Evolutionary conservation across 2,797 vertebrate species (phyloP), one percentile per base, ranked within the genome.

Genomic region (Eremophila alpestris): DNA sequence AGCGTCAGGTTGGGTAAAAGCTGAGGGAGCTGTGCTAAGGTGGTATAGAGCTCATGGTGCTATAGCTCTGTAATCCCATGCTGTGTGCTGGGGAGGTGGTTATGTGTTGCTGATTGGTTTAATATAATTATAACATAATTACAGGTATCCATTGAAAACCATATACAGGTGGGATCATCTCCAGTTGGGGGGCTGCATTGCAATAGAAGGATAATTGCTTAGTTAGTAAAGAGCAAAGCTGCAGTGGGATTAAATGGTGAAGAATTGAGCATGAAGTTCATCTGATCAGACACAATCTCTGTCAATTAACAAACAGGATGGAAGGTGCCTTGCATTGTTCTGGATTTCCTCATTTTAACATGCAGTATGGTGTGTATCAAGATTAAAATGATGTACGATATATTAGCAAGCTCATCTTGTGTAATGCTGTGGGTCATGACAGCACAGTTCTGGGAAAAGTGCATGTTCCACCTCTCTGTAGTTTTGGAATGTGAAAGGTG

Each of bases 1-100:
- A 96, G 91, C 55, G 86, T 95, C 93, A 96, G 96, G 92, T 89
- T 94, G 94, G 96, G 95, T 97, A 87, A 96, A 95, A 96, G 84
- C 93, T 87, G 73, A 85, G 89, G 75, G 83, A 88, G 81, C 90
- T 93, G 77, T 85, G 84, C 82, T 94, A 76, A 81, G 79, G 94
- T 76, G 89, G 79, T 76, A 40, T 56, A 69, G 93, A 87, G 60
- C 90, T 95, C 71, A 74, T 69, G 81, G 83, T 79, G 23, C 75
- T 81, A 5, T 51, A 87, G 45, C 34, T 21, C 62, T 74, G 24
- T n/a, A 70, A 26, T 69, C 29, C 40, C 21, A 5, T 43, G 82
- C 56, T 82, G 3, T 76, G 20, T 49, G 59, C 52, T 70, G 9
- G 30, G 4, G 51, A 13, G 41, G 36, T 77, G 54, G n/a, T 92